A percentile compares a stretch with the other conserved stretches of the same genome.
Evolutionary conservation across 2,888 invertebrate genomes (phyloP).

Genomic region (Lutraria lutraria): DNA sequence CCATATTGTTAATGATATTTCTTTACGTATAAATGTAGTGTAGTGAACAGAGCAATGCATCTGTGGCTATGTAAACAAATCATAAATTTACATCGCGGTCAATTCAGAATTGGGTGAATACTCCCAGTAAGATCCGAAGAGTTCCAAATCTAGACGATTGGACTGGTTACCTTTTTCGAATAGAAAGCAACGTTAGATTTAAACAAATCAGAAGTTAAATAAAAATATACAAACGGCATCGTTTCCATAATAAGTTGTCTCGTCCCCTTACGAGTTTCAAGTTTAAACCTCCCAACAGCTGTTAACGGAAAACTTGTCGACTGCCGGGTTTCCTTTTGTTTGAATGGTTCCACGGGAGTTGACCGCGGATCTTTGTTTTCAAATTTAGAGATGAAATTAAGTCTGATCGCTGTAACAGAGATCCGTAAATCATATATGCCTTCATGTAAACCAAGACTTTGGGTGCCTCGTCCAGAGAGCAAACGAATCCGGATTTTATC

Average conservation of each 20-base stretch:
- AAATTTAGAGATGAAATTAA: conserved; percentile 29
- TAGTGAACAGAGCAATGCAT: too few relatives aligned
- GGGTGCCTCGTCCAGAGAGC: conserved; percentile 32
- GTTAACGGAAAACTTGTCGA: conserved; percentile 37
- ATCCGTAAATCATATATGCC: conserved; percentile 54
- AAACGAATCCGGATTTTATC: conserved; percentile 43
- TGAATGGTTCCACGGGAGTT: conserved; percentile 62
- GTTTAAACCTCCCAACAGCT: conserved; percentile 43
- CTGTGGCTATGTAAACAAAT: too few relatives aligned
- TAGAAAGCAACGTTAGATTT: too few relatives aligned
- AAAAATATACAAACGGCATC: conserved; percentile 40
- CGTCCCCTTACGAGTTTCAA: conserved; percentile 14
- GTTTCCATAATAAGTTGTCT: conserved; percentile 50
- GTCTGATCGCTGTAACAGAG: conserved; percentile 31
- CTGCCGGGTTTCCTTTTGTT: conserved; percentile 10
- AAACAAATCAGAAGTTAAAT: neutral
- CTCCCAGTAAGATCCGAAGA: too few relatives aligned
- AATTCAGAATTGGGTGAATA: too few relatives aligned
- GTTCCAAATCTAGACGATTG: too few relatives aligned
- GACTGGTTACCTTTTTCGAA: too few relatives aligned
- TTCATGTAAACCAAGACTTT: conserved; percentile 17
- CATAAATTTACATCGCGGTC: too few relatives aligned
- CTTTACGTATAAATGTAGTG: too few relatives aligned
- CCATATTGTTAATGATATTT: too few relatives aligned
- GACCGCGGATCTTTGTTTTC: conserved; percentile 40